A percentile compares a stretch with the other conserved stretches of the same genome.
These are phyloP conservation scores for Pogonocichla stellata DNA, from an alignment of 2,113 vertebrate genomes.

Conservation along the genomic window DNA sequence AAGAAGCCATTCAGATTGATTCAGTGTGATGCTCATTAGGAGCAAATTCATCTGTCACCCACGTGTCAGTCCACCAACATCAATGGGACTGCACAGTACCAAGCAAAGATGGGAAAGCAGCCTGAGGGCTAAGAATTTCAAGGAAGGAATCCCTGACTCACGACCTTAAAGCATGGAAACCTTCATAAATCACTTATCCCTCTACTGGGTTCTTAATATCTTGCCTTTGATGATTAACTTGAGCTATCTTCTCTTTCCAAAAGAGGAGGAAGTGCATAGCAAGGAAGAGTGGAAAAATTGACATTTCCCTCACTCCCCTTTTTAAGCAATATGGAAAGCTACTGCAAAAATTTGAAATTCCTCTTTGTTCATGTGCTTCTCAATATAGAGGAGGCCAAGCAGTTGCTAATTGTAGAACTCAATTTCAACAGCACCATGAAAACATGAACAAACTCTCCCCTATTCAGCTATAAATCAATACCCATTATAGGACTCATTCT, in stretches of 20 bases:
- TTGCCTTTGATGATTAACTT: background rate
- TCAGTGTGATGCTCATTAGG: background rate
- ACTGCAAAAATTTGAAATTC: background rate
- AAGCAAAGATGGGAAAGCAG: background rate
- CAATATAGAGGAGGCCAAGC: background rate
- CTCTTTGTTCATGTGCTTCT: background rate
- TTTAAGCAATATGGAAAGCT: background rate
- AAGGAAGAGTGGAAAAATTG: background rate
- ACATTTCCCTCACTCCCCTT: background rate
- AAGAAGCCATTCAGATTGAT: background rate
- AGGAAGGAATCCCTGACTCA: constrained; percentile 28
- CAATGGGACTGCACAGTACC: background rate
- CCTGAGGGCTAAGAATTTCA: background rate
- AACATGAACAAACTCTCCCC: background rate
- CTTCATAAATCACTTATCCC: background rate
- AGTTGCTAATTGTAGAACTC: background rate
- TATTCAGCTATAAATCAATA: constrained; percentile 16
- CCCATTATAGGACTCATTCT: background rate
- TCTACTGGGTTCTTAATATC: background rate
- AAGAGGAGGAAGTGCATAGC: background rate
- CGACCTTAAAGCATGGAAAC: background rate
- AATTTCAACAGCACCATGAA: background rate
- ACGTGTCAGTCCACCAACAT: background rate
- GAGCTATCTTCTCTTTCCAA: background rate
- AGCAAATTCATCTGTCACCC: background rate